Base-by-base conservation (phyloP, 2,797 vertebrate genomes). In the Sphenopsis melanotis region DNA sequence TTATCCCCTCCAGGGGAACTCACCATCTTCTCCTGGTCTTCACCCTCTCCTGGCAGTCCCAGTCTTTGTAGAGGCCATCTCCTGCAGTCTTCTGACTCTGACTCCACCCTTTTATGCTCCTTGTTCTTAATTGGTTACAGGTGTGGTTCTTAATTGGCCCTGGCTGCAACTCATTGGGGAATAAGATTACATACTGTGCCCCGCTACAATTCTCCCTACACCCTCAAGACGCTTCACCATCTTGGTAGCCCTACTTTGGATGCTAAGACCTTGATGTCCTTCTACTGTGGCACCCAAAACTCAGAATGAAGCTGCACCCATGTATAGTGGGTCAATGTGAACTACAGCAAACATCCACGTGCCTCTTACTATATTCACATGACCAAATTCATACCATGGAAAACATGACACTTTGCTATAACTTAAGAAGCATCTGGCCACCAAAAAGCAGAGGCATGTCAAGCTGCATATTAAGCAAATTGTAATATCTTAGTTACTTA, bases 261-360 rank as follows among this genome's bases (percentile, higher is more conserved):
- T 34, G 7, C 3, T 32, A 23, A 36, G 15, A 32, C 4, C 10
- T 47, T 66, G 22, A 13, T 47, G 9, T 60, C 12, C 12, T 52
- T 46, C 39, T 12, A 11, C 34, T 23, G 8, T 36, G 34, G 18
- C 32, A 52, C 5, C 5, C 17, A 36, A 46, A 52, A 39, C 37
- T n/a, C 0, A 0, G 39, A 19, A 32, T 37, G 39, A 37, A 7
- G n/a, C 10, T 4, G 9, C 16, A 39, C 9, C 19, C 4, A 2
- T 0, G 0, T 2, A 37, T n/a, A 52, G 22, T 13, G 29, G 39
- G 4, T 44, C 39, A 68, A 29, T 19, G 16, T 44, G 55, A 44
- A 20, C 12, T 24, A 6, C 30, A 37, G 18, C 32, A 50, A 50
- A 8, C 12, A 57, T 52, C 15, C 18, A 23, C 0, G 0, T 32